Base-by-base conservation (phyloP, 2,797 vertebrate species). In the Falco peregrinus region DNA sequence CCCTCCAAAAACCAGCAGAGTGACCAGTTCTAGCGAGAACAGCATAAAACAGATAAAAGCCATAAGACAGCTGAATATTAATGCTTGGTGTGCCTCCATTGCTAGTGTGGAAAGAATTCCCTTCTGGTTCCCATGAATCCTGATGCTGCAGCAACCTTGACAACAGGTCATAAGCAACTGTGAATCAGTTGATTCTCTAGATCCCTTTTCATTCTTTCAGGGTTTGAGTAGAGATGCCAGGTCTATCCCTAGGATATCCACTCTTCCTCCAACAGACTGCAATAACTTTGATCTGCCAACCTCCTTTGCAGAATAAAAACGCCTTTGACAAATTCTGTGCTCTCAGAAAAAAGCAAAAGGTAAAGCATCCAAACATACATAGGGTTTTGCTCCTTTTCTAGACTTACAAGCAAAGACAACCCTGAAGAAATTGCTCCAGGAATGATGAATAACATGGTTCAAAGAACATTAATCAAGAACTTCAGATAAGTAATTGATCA, bases 321-420 rank as follows among this genome's bases (percentile, higher is more conserved):
- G 11, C 35, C 69, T 88, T 61, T 48, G n/a, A 57, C 22, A 78
- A 31, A 7, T 60, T 76, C 19, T 15, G 15, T 20, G 21, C 14
- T 70, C 43, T 77, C 43, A 51, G 53, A 20, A 84, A 67, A 61
- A 41, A 80, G 5, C 3, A 1, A 37, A 48, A 61, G 17, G 5
- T 14, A 63, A 63, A 65, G 17, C 10, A 78, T 16, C 29, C 48
- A 63, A 76, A 25, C 4, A 41, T 4, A 21, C 0, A 4, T 13
- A n/a, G 0, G 0, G 0, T 25, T 74, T 43, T 60, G 33, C n/a
- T 61, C 28, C 12, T 59, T 86, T 70, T 73, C 25, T 56, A 67
- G 22, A 5, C 25, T 69, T 1, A 0, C 25, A 61, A 70, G 16
- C 18, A 51, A 48, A 57, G 11, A 64, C 1, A 31, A 10, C 18